Evolutionary conservation across 64 coral and sea anemone species (phyloP).

Genomic region (Hydrozoanthus tunicans): DNA sequence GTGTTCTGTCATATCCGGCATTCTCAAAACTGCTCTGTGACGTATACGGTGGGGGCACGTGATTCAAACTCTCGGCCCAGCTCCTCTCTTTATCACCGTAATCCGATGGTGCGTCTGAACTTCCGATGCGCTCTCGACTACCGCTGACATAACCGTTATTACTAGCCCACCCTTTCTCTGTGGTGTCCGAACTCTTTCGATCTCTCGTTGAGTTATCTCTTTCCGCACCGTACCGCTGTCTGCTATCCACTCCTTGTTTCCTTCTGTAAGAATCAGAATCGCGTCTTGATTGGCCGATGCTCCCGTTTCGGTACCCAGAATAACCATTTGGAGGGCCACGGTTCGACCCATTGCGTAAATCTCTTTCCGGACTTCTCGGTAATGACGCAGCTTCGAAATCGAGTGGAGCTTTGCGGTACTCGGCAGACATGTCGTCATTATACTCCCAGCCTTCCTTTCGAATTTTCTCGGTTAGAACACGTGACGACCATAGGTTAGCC

Average conservation of each 20-base stretch:
- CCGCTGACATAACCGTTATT: conserved; percentile 32
- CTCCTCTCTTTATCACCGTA: conserved; percentile 45
- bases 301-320: background rate
- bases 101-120: conserved; percentile 35
- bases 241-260: background rate
- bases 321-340: conserved; percentile 20
- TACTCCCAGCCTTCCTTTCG: conserved; percentile 84
- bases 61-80: conserved; percentile 72
- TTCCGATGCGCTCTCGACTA: conserved; percentile 34
- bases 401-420: conserved; percentile 60
- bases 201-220: background rate
- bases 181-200: background rate
- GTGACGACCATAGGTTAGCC: conserved; percentile 73
- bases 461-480: conserved; percentile 70
- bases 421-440: conserved; percentile 40
- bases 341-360: background rate
- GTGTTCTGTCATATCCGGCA: conserved; percentile 2
- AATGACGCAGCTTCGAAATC: conserved; percentile 77
- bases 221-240: background rate
- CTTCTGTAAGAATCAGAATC: background rate
- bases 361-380: conserved; percentile 59
- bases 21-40: conserved; percentile 60
- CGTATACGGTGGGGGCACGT: conserved; percentile 65
- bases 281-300: background rate
- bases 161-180: conserved; percentile 5